These are phyloP conservation scores for Luffia ferchaultella DNA, from an alignment of 2,888 invertebrate species.

Conservation along the genomic window DNA sequence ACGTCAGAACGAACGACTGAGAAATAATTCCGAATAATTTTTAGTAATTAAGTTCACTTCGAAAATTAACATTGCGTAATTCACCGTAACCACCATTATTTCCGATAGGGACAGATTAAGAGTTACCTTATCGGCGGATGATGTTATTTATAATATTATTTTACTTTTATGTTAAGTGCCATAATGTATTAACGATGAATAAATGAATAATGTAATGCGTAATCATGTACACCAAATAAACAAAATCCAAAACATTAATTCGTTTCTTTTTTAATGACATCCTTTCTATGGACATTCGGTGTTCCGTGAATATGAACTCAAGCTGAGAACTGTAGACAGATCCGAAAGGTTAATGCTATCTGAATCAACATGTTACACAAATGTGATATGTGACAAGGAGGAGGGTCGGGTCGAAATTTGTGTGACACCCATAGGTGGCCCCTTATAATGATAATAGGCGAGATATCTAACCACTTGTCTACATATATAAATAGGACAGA, in stretches of 20 bases:
- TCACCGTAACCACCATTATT: background rate
- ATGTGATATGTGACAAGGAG: too few relatives aligned
- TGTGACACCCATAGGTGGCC: too few relatives aligned
- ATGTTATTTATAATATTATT: slow-evolving; percentile 14
- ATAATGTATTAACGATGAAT: slow-evolving; percentile 64
- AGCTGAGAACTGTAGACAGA: too few relatives aligned
- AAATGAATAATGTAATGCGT: slow-evolving; percentile 59
- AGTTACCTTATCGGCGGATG: slow-evolving; percentile 34
- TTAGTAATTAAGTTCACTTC: slow-evolving; percentile 9
- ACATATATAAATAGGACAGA: too few relatives aligned
- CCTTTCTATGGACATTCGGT: too few relatives aligned
- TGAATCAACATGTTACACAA: too few relatives aligned
- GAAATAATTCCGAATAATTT: slow-evolving; percentile 55
- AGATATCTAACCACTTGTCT: too few relatives aligned
- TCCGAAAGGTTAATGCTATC: too few relatives aligned
- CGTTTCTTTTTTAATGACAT: slow-evolving; percentile 31
- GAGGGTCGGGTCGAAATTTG: too few relatives aligned
- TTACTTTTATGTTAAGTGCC: slow-evolving; percentile 55
- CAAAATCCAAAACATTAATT: slow-evolving; percentile 39
- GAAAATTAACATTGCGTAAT: slow-evolving; percentile 4
- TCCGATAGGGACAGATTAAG: slow-evolving; percentile 21
- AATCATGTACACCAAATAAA: slow-evolving; percentile 66
- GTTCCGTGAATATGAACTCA: too few relatives aligned
- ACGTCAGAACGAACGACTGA: slow-evolving; percentile 61
- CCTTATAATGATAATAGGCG: too few relatives aligned